Conservation (phyloP, 2,888 invertebrate species). For the Cancer borealis region DNA sequence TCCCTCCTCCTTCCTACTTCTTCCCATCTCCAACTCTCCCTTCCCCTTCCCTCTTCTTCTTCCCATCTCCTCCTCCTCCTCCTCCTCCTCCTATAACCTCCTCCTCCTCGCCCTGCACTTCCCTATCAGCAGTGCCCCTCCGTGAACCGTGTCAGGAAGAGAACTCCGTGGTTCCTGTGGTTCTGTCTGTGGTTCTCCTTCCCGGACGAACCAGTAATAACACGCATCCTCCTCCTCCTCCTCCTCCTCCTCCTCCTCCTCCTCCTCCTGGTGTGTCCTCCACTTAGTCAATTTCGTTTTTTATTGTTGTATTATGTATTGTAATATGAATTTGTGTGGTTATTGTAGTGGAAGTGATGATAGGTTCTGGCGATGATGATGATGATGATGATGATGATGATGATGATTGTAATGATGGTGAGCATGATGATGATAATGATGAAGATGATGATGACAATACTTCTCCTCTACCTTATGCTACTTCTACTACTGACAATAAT, state of each 20-base stretch:
- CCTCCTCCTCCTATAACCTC: neutral
- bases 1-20: neutral
- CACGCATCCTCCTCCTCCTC: constrained; percentile 16
- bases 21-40: neutral
- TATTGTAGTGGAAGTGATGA: neutral
- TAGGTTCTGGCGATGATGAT: neutral
- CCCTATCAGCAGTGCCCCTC: neutral
- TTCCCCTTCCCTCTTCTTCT: neutral
- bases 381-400: too few species aligned
- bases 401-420: too few species aligned
- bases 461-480: too few species aligned
- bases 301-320: neutral
- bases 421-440: too few species aligned
- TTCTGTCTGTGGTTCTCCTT: constrained; percentile 35
- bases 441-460: neutral
- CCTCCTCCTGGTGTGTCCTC: neutral
- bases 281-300: neutral
- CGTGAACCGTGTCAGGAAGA: neutral
- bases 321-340: neutral
- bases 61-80: neutral
- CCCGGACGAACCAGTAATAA: constrained; percentile 8
- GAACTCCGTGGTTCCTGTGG: neutral
- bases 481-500: neutral
- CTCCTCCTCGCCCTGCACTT: neutral
- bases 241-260: constrained; percentile 18